These are phyloP conservation scores for Listronotus bonariensis DNA, from an alignment of 1,140 invertebrate genomes.

Conservation along the genomic window DNA sequence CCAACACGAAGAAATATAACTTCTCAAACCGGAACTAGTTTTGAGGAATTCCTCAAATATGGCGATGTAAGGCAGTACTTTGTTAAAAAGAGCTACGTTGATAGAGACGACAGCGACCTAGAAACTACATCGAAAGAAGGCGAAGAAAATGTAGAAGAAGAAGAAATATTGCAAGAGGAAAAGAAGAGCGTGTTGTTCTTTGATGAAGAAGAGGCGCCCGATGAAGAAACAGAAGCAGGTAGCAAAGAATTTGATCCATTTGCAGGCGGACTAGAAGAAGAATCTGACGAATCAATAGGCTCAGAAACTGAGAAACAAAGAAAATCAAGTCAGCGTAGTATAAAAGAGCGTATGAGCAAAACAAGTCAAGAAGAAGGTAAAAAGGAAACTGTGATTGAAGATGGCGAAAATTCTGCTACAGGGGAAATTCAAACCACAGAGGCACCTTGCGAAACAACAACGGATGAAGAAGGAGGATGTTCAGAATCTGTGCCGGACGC, in stretches of 20 bases:
- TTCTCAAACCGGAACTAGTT: constrained; percentile 45
- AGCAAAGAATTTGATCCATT: constrained; percentile 47
- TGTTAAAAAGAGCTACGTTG: constrained; percentile 17
- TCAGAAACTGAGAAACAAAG: not conserved
- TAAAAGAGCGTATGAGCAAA: too few species aligned
- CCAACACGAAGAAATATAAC: constrained; percentile 39
- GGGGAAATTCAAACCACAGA: too few species aligned
- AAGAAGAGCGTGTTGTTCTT: constrained; percentile 46
- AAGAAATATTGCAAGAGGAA: constrained; percentile 35
- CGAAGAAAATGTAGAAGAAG: constrained; percentile 18
- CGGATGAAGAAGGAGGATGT: not conserved
- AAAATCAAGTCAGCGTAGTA: not conserved
- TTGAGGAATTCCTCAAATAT: constrained; percentile 43
- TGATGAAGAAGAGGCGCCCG: constrained; percentile 46
- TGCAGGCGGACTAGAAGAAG: constrained; percentile 22
- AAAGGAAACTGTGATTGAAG: too few species aligned
- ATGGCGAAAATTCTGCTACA: too few species aligned
- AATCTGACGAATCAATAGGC: constrained; percentile 7
- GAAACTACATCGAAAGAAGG: constrained; percentile 21
- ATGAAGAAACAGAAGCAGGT: constrained; percentile 48
- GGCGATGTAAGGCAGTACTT: constrained; percentile 8
- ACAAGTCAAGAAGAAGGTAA: too few species aligned
- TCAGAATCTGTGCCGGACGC: too few species aligned
- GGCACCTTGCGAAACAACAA: too few species aligned
- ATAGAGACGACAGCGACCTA: constrained; percentile 11